These are phyloP conservation scores for Pygoscelis adeliae DNA, from an alignment of 2,113 vertebrate species.

Conservation along the genomic window DNA sequence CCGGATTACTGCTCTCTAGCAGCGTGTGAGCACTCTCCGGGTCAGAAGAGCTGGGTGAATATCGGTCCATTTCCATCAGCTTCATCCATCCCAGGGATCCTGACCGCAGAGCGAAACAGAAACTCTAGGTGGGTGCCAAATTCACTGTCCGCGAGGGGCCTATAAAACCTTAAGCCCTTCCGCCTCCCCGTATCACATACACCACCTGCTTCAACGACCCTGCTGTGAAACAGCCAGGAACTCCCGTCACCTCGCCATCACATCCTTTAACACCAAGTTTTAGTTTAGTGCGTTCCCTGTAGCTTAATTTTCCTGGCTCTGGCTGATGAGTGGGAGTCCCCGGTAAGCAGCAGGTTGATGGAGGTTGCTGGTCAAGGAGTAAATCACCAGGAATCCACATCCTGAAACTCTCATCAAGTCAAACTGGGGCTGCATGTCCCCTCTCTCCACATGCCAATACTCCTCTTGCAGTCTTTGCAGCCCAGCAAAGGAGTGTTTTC, in stretches of 20 bases:
- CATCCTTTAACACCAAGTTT: neutral
- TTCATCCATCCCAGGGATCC: neutral
- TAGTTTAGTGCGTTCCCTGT: neutral
- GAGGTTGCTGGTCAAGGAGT: neutral
- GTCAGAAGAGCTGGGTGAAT: neutral
- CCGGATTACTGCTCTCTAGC: neutral
- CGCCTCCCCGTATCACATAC: neutral
- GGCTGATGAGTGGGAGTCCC: neutral
- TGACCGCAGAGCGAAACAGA: neutral
- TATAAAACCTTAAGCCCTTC: neutral
- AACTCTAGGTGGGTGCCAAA: neutral
- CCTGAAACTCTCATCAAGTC: neutral
- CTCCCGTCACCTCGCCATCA: neutral
- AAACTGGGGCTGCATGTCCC: neutral
- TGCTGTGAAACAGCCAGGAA: neutral
- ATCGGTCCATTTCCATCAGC: neutral
- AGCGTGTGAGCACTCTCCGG: neutral
- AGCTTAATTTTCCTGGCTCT: neutral
- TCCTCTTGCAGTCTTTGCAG: neutral
- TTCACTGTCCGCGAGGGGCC: neutral
- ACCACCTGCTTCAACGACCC: neutral
- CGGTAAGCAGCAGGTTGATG: neutral
- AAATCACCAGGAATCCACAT: neutral
- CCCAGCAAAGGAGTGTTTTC: slow-evolving; percentile 8
- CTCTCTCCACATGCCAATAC: neutral